Evolutionary conservation across 2,888 invertebrate species (phyloP).

Genomic region (Papilio demoleus): DNA sequence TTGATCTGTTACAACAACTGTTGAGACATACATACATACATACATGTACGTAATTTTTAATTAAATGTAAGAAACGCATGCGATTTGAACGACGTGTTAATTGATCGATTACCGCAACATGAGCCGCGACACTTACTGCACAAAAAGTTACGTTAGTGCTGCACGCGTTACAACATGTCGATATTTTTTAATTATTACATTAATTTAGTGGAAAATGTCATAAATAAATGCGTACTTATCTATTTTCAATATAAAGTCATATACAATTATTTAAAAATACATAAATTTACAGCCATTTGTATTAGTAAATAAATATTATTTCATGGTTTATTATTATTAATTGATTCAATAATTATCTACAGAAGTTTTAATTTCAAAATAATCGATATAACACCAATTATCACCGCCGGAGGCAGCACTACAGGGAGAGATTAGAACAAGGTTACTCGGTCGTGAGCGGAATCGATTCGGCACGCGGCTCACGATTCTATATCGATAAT

Average conservation of each 20-base stretch:
- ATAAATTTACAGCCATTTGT: no score
- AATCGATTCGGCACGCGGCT: slow-evolving; percentile 35
- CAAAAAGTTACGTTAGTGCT: slow-evolving; percentile 25
- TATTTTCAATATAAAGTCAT: no score
- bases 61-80: slow-evolving; percentile 32
- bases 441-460: slow-evolving; percentile 36
- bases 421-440: slow-evolving; percentile 27
- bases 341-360: neutral
- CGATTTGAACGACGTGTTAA: slow-evolving; percentile 27
- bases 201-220: neutral
- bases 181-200: neutral
- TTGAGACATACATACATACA: neutral
- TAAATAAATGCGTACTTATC: no score
- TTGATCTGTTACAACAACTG: slow-evolving; percentile 3
- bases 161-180: slow-evolving; percentile 7
- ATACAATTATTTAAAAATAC: no score
- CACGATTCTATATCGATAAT: slow-evolving; percentile 33
- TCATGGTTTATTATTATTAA: neutral
- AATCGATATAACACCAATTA: slow-evolving; percentile 27
- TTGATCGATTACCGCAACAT: slow-evolving; percentile 29
- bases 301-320: neutral
- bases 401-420: slow-evolving; percentile 11
- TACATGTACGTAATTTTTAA: slow-evolving; percentile 10
- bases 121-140: slow-evolving; percentile 35
- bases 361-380: neutral